Percentiles rank a stretch among this genome's conserved stretches.
Conservation (phyloP, 2,113 vertebrate species). For the Nothocercus nigrocapillus region DNA sequence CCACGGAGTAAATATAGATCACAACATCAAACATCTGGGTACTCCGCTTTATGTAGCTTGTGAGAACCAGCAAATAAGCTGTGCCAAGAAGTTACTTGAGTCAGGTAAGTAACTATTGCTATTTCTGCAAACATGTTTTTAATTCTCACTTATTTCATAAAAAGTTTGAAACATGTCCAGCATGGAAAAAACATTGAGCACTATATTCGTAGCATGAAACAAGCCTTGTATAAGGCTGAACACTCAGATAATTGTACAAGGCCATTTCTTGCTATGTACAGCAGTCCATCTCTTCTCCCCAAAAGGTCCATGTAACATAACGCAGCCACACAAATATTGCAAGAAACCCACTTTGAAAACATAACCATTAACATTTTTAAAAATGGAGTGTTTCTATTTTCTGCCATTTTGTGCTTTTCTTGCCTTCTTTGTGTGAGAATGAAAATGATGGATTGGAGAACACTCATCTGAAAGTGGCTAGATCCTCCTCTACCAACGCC, state of each 20-base stretch:
- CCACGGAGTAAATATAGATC: constrained; percentile 80
- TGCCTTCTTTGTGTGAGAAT: not conserved
- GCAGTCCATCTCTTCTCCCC: not conserved
- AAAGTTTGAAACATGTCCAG: not conserved
- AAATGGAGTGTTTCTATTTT: not conserved
- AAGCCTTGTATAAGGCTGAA: not conserved
- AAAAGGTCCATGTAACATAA: not conserved
- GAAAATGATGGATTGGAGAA: not conserved
- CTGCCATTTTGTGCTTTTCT: not conserved
- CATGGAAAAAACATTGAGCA: not conserved
- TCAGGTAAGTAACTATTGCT: constrained; percentile 76
- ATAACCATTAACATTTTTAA: no score
- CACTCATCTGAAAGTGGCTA: not conserved
- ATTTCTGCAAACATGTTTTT: not conserved
- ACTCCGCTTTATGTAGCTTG: constrained; percentile 87
- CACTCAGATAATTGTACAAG: not conserved
- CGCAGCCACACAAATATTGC: not conserved
- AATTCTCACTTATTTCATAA: not conserved
- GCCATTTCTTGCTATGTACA: not conserved
- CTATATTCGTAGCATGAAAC: not conserved
- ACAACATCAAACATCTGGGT: constrained; percentile 77
- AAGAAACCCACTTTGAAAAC: not conserved
- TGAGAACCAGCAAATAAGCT: constrained; percentile 78
- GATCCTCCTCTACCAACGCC: not conserved
- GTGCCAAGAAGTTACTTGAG: constrained; percentile 85